Percentiles rank a stretch among this genome's conserved stretches.
Evolutionary conservation across 2,113 vertebrate genomes (phyloP).

Genomic region (Alligator mississippiensis): DNA sequence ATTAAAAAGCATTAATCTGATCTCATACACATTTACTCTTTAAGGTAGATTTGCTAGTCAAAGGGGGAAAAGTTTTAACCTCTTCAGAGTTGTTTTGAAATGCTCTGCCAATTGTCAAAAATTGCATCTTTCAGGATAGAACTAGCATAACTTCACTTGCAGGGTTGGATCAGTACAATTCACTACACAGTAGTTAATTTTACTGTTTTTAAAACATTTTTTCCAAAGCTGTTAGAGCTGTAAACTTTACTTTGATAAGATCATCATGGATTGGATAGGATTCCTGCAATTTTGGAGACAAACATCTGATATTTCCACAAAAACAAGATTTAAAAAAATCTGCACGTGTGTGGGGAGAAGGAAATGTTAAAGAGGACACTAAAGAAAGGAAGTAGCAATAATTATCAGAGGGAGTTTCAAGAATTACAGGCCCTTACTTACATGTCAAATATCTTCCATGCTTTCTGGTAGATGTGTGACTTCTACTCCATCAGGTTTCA

Average conservation of each 20-base stretch:
- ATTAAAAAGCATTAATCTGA: too few relatives aligned
- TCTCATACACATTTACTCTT: neutral
- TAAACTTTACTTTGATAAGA: neutral
- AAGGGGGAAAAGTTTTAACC: neutral
- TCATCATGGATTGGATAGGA: neutral
- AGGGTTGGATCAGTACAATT: neutral
- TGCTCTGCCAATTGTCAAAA: neutral
- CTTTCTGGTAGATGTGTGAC: neutral
- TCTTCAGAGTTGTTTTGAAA: neutral
- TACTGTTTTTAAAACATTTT: neutral
- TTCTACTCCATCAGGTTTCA: neutral
- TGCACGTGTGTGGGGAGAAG: neutral
- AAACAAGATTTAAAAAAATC: neutral
- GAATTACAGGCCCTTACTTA: fast-evolving
- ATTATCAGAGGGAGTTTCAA: neutral
- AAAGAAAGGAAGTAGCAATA: neutral
- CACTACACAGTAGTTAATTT: neutral
- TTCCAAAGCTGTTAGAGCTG: neutral
- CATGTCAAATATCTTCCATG: neutral
- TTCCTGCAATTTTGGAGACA: neutral
- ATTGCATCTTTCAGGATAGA: neutral
- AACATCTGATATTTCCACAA: neutral
- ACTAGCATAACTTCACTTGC: neutral
- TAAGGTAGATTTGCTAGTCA: neutral
- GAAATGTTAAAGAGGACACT: neutral